phyloP scores from a whole-genome alignment of 2,888 invertebrate genomes.

The Malthinus flaveolus region DNA sequence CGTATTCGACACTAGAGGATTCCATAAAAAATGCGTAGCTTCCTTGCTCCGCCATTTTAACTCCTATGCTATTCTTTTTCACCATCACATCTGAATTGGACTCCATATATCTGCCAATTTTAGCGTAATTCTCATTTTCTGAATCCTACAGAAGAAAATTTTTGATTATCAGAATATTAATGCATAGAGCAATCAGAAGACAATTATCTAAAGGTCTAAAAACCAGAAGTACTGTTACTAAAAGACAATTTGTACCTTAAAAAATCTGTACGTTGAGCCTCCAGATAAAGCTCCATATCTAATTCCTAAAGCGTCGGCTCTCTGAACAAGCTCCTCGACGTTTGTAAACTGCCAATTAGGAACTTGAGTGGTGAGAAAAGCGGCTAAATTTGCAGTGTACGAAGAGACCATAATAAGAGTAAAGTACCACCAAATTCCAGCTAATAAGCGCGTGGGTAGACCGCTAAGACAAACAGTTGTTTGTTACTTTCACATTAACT shows the following conservation, averaged over 20 bases:
- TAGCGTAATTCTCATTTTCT: conserved; percentile 36
- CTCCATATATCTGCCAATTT: conserved; percentile 42
- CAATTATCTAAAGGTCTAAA: too few relatives aligned
- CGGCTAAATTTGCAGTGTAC: conserved; percentile 90
- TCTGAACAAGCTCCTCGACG: conserved; percentile 80
- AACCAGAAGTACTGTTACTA: too few relatives aligned
- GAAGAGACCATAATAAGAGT: conserved; percentile 85
- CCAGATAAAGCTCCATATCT: conserved; percentile 82
- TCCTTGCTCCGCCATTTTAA: conserved; percentile 36
- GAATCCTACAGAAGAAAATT: conserved; percentile 14
- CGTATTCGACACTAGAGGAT: conserved; percentile 78
- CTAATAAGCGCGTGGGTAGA: conserved; percentile 84
- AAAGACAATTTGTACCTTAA: conserved; percentile 64
- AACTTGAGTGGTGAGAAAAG: conserved; percentile 83
- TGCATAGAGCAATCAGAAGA: neutral
- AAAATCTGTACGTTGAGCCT: conserved; percentile 88
- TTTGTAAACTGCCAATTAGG: conserved; percentile 71
- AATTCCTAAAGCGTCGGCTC: conserved; percentile 77
- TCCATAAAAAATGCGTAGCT: conserved; percentile 48
- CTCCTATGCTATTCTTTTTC: conserved; percentile 43
- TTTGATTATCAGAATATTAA: neutral
- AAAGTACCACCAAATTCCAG: conserved; percentile 90
- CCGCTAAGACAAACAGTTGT: conserved; percentile 63
- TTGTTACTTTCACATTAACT: conserved; percentile 21
- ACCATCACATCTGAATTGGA: conserved; percentile 45